Evolutionary conservation across 1,140 invertebrate genomes (phyloP).

Genomic region (Rhysida immarginata): DNA sequence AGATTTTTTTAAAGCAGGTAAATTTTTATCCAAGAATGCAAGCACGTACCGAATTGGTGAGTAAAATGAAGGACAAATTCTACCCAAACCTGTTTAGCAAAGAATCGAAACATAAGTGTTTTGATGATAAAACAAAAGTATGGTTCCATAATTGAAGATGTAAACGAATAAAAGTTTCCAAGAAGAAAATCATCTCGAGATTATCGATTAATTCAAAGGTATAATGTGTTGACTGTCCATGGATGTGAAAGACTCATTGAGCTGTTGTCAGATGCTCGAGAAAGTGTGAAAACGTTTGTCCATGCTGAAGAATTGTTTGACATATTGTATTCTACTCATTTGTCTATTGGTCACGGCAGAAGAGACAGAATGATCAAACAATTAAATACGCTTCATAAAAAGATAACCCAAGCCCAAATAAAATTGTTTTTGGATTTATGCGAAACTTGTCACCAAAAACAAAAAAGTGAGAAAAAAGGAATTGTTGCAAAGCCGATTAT

Average conservation of each 20-base stretch:
- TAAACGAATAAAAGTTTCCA: constrained; percentile 12
- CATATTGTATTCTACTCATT: constrained; percentile 10
- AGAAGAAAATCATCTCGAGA: constrained; percentile 11
- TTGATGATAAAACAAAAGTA: constrained; percentile 13
- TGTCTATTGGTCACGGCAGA: constrained; percentile 10
- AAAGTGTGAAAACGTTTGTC: constrained; percentile 12
- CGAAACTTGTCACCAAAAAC: constrained; percentile 11
- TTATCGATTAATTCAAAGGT: constrained; percentile 11
- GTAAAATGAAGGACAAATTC: constrained; percentile 11
- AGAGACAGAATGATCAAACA: constrained; percentile 8
- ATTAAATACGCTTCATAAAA: constrained; percentile 2
- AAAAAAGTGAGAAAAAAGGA: constrained; percentile 6
- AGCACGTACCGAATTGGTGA: constrained; percentile 7
- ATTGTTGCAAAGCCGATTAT: constrained; percentile 9
- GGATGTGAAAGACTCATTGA: constrained; percentile 9
- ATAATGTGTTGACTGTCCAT: constrained; percentile 9
- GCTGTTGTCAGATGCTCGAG: constrained; percentile 6
- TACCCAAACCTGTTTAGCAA: constrained; percentile 9
- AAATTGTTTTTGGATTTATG: constrained; percentile 13
- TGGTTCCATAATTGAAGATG: constrained; percentile 13
- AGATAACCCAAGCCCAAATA: constrained; percentile 5
- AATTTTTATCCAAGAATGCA: constrained; percentile 11
- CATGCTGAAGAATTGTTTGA: constrained; percentile 11
- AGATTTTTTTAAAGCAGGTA: constrained; percentile 4
- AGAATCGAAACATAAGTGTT: constrained; percentile 10